Percentiles rank a stretch among this genome's conserved stretches.
Conservation (phyloP, 2,797 vertebrate genomes). For the Lates japonicus region DNA sequence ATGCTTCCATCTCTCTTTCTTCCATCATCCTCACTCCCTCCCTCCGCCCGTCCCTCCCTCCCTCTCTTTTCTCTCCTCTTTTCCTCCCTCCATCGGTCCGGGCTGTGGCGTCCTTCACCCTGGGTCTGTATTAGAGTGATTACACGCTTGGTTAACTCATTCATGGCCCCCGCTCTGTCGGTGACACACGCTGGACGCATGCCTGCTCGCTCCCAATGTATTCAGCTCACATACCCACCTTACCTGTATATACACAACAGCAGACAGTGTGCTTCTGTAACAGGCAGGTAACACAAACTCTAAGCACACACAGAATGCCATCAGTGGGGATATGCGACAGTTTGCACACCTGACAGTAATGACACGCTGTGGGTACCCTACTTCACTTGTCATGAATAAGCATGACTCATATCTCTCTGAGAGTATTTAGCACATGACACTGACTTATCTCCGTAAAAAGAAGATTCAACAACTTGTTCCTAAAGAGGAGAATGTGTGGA, state of each 20-base stretch:
- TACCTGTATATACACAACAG: constrained; percentile 23
- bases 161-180: constrained; percentile 56
- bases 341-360: constrained; percentile 12
- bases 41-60: neutral
- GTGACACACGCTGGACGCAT: constrained; percentile 50
- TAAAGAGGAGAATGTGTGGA: neutral
- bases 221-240: constrained; percentile 27
- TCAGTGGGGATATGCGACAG: neutral
- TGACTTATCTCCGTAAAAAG: neutral
- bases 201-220: constrained; percentile 22
- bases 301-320: neutral
- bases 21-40: constrained; percentile 15
- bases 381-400: constrained; percentile 15
- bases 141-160: constrained; percentile 77
- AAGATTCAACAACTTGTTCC: neutral
- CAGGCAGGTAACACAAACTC: constrained; percentile 4
- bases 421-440: neutral
- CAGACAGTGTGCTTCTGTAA: neutral
- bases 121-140: constrained; percentile 69
- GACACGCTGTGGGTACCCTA: neutral
- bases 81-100: constrained; percentile 36
- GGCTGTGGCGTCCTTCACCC: constrained; percentile 56
- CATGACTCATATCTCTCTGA: constrained; percentile 10
- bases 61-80: constrained; percentile 16
- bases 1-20: constrained; percentile 13